A percentile compares a stretch with the other conserved stretches of the same genome.
phyloP scores from a whole-genome alignment of 2,113 vertebrate genomes.

The Helogale parvula region DNA sequence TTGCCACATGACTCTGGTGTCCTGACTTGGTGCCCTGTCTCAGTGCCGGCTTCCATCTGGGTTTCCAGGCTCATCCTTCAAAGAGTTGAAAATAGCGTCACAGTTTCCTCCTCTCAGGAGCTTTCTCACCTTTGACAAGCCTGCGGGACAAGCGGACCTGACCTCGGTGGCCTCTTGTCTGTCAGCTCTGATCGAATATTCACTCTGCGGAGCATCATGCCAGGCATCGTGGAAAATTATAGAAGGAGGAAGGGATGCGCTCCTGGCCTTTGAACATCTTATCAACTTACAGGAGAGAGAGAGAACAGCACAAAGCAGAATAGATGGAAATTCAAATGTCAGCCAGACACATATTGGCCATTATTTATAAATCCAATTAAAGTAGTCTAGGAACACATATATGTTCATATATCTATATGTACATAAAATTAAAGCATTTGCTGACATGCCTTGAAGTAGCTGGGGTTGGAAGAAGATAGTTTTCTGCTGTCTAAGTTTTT shows the following conservation, averaged over 20 bases:
- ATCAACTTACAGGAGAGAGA: conserved; percentile 4
- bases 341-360: background rate
- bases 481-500: background rate
- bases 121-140: conserved; percentile 29
- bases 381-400: background rate
- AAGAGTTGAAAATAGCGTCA: conserved; percentile 33
- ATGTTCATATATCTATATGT: background rate
- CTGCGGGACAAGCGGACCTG: background rate
- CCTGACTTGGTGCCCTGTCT: background rate
- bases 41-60: background rate
- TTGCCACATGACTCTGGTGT: background rate
- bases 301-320: background rate
- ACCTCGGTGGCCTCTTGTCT: conserved; percentile 13
- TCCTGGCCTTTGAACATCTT: conserved; percentile 12
- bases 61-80: background rate
- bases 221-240: background rate
- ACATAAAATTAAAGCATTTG: background rate
- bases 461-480: background rate
- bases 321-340: background rate
- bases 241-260: background rate
- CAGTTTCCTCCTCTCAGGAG: conserved; percentile 26
- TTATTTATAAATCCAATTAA: conserved; percentile 12
- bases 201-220: background rate
- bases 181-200: conserved; percentile 34
- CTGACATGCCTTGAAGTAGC: background rate